Evolutionary conservation across 2,797 vertebrate species (phyloP).

Genomic region (Pangasius sanitwongsei): DNA sequence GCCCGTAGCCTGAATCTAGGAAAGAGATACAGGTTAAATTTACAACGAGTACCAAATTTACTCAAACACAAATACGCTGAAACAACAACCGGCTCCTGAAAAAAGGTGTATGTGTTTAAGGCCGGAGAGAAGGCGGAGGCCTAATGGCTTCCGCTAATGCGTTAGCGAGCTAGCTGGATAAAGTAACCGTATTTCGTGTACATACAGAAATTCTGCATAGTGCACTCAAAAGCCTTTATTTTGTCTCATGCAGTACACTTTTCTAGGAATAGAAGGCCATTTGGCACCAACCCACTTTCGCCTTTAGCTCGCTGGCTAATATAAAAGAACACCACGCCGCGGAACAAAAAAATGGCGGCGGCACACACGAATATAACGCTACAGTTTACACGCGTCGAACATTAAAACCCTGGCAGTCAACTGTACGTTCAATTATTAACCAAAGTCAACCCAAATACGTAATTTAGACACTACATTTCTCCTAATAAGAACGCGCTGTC

Average conservation of each 20-base stretch:
- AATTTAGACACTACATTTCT: no score
- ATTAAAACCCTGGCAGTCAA: no score
- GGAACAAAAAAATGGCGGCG: conserved; percentile 21
- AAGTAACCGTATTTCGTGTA: not conserved
- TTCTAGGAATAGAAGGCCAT: not conserved
- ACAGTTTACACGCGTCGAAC: rapidly evolving
- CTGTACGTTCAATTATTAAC: not conserved
- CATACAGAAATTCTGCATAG: not conserved
- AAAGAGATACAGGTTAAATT: not conserved
- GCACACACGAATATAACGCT: not conserved
- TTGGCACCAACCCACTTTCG: not conserved
- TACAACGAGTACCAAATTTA: not conserved
- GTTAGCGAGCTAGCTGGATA: not conserved
- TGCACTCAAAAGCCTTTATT: no score
- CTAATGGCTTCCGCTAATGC: conserved; percentile 13
- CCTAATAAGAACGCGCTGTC: not conserved
- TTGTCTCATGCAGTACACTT: no score
- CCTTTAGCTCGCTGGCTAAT: no score
- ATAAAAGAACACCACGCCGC: conserved; percentile 23
- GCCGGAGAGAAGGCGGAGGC: conserved; percentile 1
- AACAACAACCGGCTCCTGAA: not conserved
- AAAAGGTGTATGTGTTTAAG: not conserved
- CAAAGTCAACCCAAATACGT: not conserved
- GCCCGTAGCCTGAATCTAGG: conserved; percentile 80
- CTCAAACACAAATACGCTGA: no score